Conservation (phyloP, 2,113 vertebrate genomes). For the Piaya cayana region DNA sequence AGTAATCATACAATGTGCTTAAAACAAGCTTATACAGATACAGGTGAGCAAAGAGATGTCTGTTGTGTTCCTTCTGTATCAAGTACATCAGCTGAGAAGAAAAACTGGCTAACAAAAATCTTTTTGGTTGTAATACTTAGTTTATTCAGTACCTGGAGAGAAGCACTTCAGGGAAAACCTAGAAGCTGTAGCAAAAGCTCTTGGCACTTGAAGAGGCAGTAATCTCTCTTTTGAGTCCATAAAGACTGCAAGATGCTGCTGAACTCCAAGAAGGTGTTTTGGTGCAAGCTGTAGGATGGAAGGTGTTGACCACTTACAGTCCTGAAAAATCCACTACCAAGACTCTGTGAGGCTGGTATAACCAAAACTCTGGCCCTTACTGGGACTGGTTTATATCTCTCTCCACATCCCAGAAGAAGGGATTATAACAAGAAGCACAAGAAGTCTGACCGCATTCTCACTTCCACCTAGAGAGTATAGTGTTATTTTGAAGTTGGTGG, state of each 20-base stretch:
- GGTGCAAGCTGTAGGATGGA: background rate
- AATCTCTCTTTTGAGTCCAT: background rate
- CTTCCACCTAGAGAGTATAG: background rate
- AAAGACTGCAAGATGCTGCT: background rate
- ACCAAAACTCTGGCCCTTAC: background rate
- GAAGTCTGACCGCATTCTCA: background rate
- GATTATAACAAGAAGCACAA: background rate
- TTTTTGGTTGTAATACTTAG: slow-evolving; percentile 18
- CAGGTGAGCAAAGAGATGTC: background rate
- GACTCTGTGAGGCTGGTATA: too few species aligned
- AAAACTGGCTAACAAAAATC: slow-evolving; percentile 3
- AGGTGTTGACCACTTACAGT: background rate
- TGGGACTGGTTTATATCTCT: background rate
- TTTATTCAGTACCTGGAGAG: background rate
- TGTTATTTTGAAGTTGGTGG: background rate
- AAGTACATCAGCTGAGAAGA: background rate
- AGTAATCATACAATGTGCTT: background rate
- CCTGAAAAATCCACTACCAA: background rate
- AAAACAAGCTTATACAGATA: background rate
- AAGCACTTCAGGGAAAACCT: slow-evolving; percentile 10
- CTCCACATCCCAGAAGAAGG: background rate
- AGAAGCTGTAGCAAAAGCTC: slow-evolving; percentile 5
- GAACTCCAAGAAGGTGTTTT: background rate
- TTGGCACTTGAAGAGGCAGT: background rate
- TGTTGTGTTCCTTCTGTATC: background rate